Evolutionary conservation across 2,113 vertebrate genomes (phyloP).

Genomic region (Anthoscopus minutus): DNA sequence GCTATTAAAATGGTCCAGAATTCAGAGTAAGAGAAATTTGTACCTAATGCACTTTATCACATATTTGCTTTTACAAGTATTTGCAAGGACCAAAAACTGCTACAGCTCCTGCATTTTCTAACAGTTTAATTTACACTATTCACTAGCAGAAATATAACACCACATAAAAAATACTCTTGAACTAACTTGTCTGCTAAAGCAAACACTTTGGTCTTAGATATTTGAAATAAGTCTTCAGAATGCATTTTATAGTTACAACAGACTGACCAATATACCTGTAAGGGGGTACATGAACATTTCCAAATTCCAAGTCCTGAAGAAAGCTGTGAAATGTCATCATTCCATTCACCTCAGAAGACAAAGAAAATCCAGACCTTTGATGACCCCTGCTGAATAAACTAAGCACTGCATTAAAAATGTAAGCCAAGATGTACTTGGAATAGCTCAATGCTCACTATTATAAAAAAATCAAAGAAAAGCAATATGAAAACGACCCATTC

Average conservation of each 20-base stretch:
- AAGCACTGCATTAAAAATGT: slow-evolving; percentile 75
- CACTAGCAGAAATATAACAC: neutral
- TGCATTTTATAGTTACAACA: neutral
- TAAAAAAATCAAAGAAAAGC: neutral
- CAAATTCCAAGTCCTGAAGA: neutral
- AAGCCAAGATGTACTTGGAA: neutral
- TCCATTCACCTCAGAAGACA: slow-evolving; percentile 42
- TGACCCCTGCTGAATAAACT: slow-evolving; percentile 84
- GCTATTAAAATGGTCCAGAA: neutral
- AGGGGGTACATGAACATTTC: neutral
- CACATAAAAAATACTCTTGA: neutral
- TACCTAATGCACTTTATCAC: neutral
- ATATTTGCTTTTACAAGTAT: neutral
- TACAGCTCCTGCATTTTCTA: neutral
- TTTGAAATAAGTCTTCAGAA: neutral
- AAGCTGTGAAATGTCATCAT: neutral
- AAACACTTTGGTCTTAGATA: neutral
- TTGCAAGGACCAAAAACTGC: neutral
- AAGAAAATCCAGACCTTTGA: slow-evolving; percentile 81
- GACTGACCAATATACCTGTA: neutral
- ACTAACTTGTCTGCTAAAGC: neutral
- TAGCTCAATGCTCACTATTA: neutral
- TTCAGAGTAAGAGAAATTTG: neutral
- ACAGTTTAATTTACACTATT: neutral
- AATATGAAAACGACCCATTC: neutral